Conservation (phyloP, 2,888 invertebrate genomes). For the Antheraea assamensis region DNA sequence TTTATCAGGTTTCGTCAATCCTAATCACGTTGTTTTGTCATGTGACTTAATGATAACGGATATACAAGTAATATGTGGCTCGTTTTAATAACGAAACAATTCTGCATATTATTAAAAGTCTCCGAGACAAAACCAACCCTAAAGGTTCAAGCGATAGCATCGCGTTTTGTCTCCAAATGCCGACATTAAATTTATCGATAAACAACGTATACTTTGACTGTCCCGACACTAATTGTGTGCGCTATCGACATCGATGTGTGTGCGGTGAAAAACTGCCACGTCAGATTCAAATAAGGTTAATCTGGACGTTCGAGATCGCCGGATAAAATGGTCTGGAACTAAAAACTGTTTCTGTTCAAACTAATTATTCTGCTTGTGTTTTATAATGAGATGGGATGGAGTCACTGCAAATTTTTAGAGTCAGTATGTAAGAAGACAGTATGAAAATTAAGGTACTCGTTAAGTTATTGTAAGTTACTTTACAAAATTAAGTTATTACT, state of each 20-base stretch:
- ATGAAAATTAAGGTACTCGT: not conserved
- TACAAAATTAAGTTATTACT: not conserved
- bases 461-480: not conserved
- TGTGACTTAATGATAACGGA: not conserved
- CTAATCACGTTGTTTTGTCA: not conserved
- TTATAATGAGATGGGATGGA: not conserved
- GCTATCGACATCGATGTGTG: conserved; percentile 49
- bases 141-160: conserved; percentile 54
- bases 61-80: not conserved
- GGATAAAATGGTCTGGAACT: conserved; percentile 4
- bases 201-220: conserved; percentile 56
- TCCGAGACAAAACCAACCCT: conserved; percentile 20
- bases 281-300: conserved; percentile 57
- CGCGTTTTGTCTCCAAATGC: conserved; percentile 74
- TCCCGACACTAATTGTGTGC: conserved; percentile 75
- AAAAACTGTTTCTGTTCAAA: not conserved
- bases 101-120: not conserved
- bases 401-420: not conserved
- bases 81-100: not conserved
- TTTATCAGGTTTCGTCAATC: not conserved
- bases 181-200: conserved; percentile 66
- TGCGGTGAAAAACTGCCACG: conserved; percentile 52
- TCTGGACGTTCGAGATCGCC: conserved; percentile 23
- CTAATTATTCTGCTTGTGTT: not conserved
- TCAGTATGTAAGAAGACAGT: not conserved